Conservation (phyloP, 2,888 invertebrate species). For the Achlya flavicornis region DNA sequence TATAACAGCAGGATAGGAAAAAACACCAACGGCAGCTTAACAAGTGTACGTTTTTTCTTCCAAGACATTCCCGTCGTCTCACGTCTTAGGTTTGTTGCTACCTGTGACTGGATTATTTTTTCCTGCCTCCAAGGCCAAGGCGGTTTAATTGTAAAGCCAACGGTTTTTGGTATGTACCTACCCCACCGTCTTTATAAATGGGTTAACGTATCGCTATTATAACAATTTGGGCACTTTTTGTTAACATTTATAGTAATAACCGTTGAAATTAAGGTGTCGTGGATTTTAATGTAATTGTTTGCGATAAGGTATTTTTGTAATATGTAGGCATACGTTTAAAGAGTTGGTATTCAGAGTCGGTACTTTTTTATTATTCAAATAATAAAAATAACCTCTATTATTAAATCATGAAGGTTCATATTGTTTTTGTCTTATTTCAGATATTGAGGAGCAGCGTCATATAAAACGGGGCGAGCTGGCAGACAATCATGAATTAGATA, state of each 20-base stretch:
- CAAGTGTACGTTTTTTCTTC: conserved; percentile 1
- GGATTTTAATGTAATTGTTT: not conserved
- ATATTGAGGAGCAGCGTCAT: conserved; percentile 35
- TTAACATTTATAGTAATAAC: conserved; percentile 17
- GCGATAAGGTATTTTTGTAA: not conserved
- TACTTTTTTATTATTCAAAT: not conserved
- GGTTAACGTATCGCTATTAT: conserved; percentile 40
- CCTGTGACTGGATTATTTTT: conserved; percentile 50
- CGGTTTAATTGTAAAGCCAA: conserved; percentile 40
- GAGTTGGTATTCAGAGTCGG: not conserved
- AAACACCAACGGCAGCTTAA: conserved; percentile 7
- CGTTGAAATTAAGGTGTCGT: conserved; percentile 11
- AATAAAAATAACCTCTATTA: not conserved
- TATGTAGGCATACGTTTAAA: not conserved
- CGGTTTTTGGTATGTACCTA: conserved; percentile 29
- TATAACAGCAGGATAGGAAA: conserved; percentile 5
- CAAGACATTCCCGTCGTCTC: conserved; percentile 5
- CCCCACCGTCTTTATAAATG: conserved; percentile 30
- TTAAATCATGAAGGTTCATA: not conserved
- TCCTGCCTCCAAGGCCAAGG: conserved; percentile 46
- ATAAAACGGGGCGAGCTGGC: conserved; percentile 59
- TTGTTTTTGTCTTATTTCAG: conserved; percentile 47
- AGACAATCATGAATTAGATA: conserved; percentile 78
- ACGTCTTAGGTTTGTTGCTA: conserved; percentile 43
- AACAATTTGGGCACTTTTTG: conserved; percentile 26